Base-by-base conservation (phyloP, 1,140 invertebrate genomes). In the Rhynchophorus ferrugineus region DNA sequence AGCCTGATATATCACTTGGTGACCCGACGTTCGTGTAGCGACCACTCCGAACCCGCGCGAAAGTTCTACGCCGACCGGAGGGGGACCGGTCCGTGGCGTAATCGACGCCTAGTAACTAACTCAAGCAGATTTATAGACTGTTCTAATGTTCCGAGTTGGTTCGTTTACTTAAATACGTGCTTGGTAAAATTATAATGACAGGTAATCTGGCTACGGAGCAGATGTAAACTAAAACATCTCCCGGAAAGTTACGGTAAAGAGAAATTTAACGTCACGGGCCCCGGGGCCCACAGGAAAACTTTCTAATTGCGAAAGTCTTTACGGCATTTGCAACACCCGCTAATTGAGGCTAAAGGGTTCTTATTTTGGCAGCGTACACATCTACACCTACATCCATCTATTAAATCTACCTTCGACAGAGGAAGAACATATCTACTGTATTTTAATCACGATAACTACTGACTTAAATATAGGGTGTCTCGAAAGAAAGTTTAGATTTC, bases 181-280 rank as follows among this genome's bases (percentile, higher is more conserved):
- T 52, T 43, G 36, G 50, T 52, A 22, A 52, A 52, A 52, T 52
- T 52, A 52, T 52, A 52, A 52, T 52, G 50, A 52, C 50, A 52
- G 50, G 50, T 52, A 52, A 52, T 52, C 50, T 37, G 35, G 50
- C 13, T 37, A 43, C 36, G 22, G 17, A 44, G 36, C 44, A 38
- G 50, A 51, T 51, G 49, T 51, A 51, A 51, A 51, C 41, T 51
- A 43, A 48, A 34, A 38, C 37, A 39, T 39, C 37, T 39, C 3
- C 2, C 13, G 37, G 24, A 11, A 11, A 29, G 24, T 11, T 5
- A 29, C 5, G 24, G 24, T 5, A 6, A 11, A 11, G 24, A 11
- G 24, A 29, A 29, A 29, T 29, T 29, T 14, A 39, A 17, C 9
- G n/a, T 2, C 37, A 7, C 2, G 3, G 16, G 9, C 3, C 3